Evolutionary conservation across 1,140 invertebrate species (phyloP), one percentile per base, ranked within the genome.

Genomic region (Aphelenchoides besseyi): DNA sequence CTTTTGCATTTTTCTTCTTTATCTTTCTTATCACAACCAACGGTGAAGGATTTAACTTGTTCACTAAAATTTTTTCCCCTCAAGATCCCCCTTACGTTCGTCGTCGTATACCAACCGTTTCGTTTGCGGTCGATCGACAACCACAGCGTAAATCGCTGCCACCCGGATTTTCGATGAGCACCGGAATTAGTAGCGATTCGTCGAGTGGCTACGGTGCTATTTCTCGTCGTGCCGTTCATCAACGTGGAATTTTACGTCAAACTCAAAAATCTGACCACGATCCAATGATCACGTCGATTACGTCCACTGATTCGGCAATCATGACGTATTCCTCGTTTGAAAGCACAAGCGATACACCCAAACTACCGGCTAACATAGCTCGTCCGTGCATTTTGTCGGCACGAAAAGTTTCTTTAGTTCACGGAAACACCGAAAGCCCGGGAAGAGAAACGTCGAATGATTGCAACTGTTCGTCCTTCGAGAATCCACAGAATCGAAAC

Each of bases 121-220:
- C 67, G 53, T 54, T 61, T 55, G 71, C 18, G 26, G 30, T 35
- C 33, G 70, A 71, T 36, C 75, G 73, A 9, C 59, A 67, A 1
- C 48, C 35, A 26, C 55, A 77, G 18, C 74, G 74, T 28, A 78
- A 78, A 48, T 75, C 74, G 12, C 66, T 75, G 16, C 74, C 74
- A 30, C 73, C 74, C 8, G 36, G 36, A 37, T 32, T 29, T 33
- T 37, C 63, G 63, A 41, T 35, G 32, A 66, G 26, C 29, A 66
- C 63, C 5, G 18, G 18, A 16, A 41, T 8, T 41, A 41, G n/a
- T n/a, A 41, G 37, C n/a, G 37, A 41, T 41, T 41, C 37, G 37
- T 8, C n/a, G 37, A 41, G n/a, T n/a, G n/a, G n/a, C n/a, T n/a
- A n/a, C n/a, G n/a, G n/a, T n/a, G n/a, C n/a, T n/a, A n/a, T n/a